Evolutionary conservation across 2,888 invertebrate genomes (phyloP), one percentile per base, ranked within the genome.

Genomic region (Rhaphigaster nebulosa): DNA sequence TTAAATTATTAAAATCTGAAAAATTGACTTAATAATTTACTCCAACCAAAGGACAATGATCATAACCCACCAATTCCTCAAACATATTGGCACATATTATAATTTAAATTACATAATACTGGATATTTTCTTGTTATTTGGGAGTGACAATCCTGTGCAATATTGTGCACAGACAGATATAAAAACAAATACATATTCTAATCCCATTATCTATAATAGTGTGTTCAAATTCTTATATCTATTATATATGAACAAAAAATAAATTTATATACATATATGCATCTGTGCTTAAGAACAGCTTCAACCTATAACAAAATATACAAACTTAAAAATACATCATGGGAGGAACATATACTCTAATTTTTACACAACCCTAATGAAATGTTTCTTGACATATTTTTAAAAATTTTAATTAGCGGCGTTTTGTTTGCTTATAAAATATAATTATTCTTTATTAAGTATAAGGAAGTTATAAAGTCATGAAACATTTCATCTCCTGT

Each of bases 401-500:
- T 90, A 54, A 80, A 52, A 50, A 54, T 90, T 84, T 84, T 90
- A 65, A 89, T 50, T 65, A 89, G 70, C 70, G 70, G 70, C 50
- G 65, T 89, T 90, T 90, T 87, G 65, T 91, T 91, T 89, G 88
- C 87, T 90, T 91, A 90, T 89, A 91, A 91, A 91, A 91, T 91
- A 91, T 91, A 91, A 50, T 91, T 90, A 90, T 90, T 56, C 54
- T 56, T 90, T 90, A 87, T 91, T 90, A 88, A 87, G 65, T 90
- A 90, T 89, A 90, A 91, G 89, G 90, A 89, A 91, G 89, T 90
- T 91, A 91, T 76, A 90, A 90, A 90, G 87, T 88, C 34, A 90
- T 90, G 91, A 90, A 91, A 91, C 91, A 91, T 91, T 91, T 91
- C 88, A 91, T 90, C 91, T 41, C 60, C 88, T 89, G 88, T 88